Evolutionary conservation across 2,797 vertebrate genomes (phyloP), one percentile per base, ranked within the genome.

Genomic region (Epinephelus malabaricus): DNA sequence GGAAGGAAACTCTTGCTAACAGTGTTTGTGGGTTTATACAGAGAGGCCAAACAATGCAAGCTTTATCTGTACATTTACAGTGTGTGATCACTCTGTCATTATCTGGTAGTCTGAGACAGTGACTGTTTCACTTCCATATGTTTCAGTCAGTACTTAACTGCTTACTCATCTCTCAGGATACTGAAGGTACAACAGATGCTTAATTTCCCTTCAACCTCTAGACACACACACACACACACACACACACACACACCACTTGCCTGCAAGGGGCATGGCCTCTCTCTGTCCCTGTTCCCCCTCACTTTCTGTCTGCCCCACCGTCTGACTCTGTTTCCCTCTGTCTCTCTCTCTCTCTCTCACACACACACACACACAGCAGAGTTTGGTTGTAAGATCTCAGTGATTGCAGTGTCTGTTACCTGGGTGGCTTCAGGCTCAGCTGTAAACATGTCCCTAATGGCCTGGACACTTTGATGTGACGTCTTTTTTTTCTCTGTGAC

Each of bases 361-460:
- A 40, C 43, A 3, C 25, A 58, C n/a, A 66, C 4, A 70, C 38
- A 23, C 13, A 45, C 47, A 65, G 14, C 38, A 61, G 49, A 23
- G 53, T 23, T 64, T 53, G 38, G 49, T 14, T 84, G 47, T 64
- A 19, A 73, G 73, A 85, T 70, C 49, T 79, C 75, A 64, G 40
- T 43, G 73, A 51, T 60, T 72, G 72, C 62, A 62, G 66, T 69
- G 77, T 80, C 76, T 64, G 81, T 86, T 78, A 84, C 54, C 77
- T 79, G 56, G 46, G 73, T 89, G 86, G 74, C 78, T 90, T 82
- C 63, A 81, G 77, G 67, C 85, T 79, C 61, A 43, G 74, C 76
- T 82, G 65, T 87, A 86, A 92, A 91, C 83, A 82, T 77, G 68
- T 69, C 45, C 59, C 69, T 70, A 78, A 88, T 84, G 79, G 70